Base-by-base conservation (phyloP, 2,113 vertebrate species). In the Alexandromys fortis region DNA sequence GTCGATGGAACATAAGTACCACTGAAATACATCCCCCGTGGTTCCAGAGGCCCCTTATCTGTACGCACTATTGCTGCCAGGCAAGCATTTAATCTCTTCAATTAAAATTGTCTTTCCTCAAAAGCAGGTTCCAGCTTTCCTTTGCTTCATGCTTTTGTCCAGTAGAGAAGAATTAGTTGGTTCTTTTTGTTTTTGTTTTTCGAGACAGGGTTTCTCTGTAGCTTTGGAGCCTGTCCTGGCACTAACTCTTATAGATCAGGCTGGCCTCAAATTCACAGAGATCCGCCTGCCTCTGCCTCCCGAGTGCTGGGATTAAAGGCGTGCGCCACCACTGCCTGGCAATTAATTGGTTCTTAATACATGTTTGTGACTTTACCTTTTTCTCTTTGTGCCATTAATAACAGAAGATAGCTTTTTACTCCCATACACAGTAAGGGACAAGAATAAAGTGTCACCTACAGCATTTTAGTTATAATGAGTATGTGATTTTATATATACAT, bases 11-110 rank as follows among this genome's bases (percentile, higher is more conserved):
- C 78, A 11, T 55, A 88, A 95, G n/a, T 55, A 28, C 90, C 90
- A 91, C 75, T 96, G 76, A 96, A 90, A 93, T 17, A 89, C 78
- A 49, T 72, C 45, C 58, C 94, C 45, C n/a, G 47, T 90, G 91
- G 49, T 88, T 49, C 55, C 26, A 38, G 11, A 4, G 55, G 73
- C n/a, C 22, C 58, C 52, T 87, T 88, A 58, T 83, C 16, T 82
- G 7, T 52, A 17, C 17, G 19, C 70, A 30, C 55, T 87, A 52
- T 35, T 89, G 30, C 63, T 92, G 26, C 45, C n/a, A 65, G 76
- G 86, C 87, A 76, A 38, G 38, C 45, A 67, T 78, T 89, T 77
- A 35, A 42, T 82, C 22, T 86, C 63, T 2, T 38, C 73, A 82
- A 63, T 65, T 47, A 77, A 90, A 77, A 95, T 78, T 79, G 77